These are phyloP conservation scores for Drosophila jambulina DNA, from an alignment of 1,140 invertebrate species.

Conservation along the genomic window DNA sequence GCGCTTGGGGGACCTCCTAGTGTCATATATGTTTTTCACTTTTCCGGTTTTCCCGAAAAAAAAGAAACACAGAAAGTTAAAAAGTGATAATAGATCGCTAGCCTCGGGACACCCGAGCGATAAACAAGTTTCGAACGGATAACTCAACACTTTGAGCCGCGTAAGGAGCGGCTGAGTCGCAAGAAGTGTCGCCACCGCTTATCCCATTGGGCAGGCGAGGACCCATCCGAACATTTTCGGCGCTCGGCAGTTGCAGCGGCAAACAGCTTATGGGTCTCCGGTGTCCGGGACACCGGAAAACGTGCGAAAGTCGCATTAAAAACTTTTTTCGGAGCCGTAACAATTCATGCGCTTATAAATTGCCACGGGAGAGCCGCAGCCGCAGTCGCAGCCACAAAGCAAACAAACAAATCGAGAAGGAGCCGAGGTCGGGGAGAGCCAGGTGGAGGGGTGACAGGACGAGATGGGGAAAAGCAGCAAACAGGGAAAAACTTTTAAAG, in stretches of 20 bases:
- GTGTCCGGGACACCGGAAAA: conserved; percentile 60
- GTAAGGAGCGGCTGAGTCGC: conserved; percentile 12
- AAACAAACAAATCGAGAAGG: conserved; percentile 41
- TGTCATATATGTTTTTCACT: background rate
- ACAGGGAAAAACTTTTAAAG: conserved; percentile 68
- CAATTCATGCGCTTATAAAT: conserved; percentile 77
- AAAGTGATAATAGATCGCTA: conserved; percentile 42
- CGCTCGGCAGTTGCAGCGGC: conserved; percentile 27
- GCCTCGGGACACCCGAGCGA: conserved; percentile 28
- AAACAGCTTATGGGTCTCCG: conserved; percentile 48
- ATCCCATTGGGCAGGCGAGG: conserved; percentile 33
- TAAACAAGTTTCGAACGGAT: conserved; percentile 47
- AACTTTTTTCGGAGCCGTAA: conserved; percentile 68
- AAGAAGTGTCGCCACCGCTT: conserved; percentile 35
- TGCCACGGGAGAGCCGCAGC: conserved; percentile 44
- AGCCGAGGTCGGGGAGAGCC: conserved; percentile 8
- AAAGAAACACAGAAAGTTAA: conserved; percentile 8
- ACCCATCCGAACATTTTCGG: conserved; percentile 28
- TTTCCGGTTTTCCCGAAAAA: background rate
- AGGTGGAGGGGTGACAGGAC: background rate
- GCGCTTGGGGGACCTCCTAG: background rate
- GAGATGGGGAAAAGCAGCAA: conserved; percentile 30
- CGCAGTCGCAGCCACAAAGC: conserved; percentile 41
- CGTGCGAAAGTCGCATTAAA: conserved; percentile 73
- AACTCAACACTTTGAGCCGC: conserved; percentile 40